Evolutionary conservation across 2,888 invertebrate genomes (phyloP), one percentile per base, ranked within the genome.

Genomic region (Amblyjoppa fuscipennis): DNA sequence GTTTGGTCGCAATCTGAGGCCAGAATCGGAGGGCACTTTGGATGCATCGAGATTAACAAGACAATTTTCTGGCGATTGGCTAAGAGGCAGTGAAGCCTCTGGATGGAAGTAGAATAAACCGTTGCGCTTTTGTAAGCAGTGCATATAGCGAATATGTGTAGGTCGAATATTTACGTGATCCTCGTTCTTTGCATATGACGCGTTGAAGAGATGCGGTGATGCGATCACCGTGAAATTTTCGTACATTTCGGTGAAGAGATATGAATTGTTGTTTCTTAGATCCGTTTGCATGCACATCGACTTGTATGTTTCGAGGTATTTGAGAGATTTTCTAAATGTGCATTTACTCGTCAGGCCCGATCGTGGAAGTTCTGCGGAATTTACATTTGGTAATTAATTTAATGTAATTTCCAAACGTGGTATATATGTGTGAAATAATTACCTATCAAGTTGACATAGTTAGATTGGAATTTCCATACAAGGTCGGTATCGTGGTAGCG

Each of bases 231-330:
- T 90, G 38, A 93, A 92, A 66, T 93, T 92, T 77, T 88, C 91
- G 80, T 91, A 94, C 64, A 87, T 87, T 78, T 89, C 87, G 34
- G 92, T 90, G 87, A 94, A 95, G 41, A 93, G 85, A 78, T 92
- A 91, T 11, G 91, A 87, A 89, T 94, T 94, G 5, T 94, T 78
- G 85, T 94, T 94, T 53, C 90, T 90, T 78, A 95, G 89, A 53
- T 92, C 86, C 83, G 88, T 92, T 90, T 95, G 94, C 80, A 92
- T 89, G 89, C 95, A 95, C 25, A 90, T 88, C 77, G 92, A 91
- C 87, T 94, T 92, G 89, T 94, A 92, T 86, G 95, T 91, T 89
- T 94, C 91, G 66, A 96, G 93, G 91, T 94, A 95, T 87, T 92
- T 92, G 1, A 95, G 85, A 74, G 91, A 90, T 89, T 94, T 94